Evolutionary conservation across 2,797 vertebrate genomes (phyloP).

Genomic region (Tadarida brasiliensis): DNA sequence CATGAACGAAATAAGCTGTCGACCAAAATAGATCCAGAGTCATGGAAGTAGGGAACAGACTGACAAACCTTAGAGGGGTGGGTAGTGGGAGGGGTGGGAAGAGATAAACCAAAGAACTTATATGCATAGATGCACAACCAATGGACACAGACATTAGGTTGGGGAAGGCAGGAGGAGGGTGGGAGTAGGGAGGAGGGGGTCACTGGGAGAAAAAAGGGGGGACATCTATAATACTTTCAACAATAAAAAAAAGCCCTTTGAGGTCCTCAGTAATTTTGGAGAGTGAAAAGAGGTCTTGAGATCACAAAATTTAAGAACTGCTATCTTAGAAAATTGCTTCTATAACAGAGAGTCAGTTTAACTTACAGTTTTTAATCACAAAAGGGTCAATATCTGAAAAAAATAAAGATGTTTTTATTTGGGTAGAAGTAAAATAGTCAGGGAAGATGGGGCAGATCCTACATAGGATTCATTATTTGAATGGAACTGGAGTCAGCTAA

Average conservation of each 20-base stretch:
- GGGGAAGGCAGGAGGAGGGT: neutral
- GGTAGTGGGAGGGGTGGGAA: too few species aligned
- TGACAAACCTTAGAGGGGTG: too few species aligned
- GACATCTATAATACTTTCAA: neutral
- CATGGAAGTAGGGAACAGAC: too few species aligned
- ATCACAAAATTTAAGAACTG: constrained; percentile 16
- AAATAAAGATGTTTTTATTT: constrained; percentile 12
- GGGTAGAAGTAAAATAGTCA: neutral
- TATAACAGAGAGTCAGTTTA: constrained; percentile 18
- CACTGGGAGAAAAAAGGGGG: neutral
- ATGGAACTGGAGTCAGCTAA: neutral
- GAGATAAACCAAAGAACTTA: too few species aligned
- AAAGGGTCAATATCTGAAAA: constrained; percentile 16
- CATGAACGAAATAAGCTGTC: too few species aligned
- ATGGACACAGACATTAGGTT: neutral
- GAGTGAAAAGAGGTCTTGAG: neutral
- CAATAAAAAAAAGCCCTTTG: neutral
- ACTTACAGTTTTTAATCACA: neutral
- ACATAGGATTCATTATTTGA: neutral
- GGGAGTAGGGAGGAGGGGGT: neutral
- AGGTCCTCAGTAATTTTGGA: neutral
- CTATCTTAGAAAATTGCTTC: constrained; percentile 3
- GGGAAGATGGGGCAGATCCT: neutral
- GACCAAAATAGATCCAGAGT: too few species aligned
- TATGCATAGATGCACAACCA: too few species aligned